Evolutionary conservation across 2,888 invertebrate species (phyloP).

Genomic region (Maniola hyperantus): DNA sequence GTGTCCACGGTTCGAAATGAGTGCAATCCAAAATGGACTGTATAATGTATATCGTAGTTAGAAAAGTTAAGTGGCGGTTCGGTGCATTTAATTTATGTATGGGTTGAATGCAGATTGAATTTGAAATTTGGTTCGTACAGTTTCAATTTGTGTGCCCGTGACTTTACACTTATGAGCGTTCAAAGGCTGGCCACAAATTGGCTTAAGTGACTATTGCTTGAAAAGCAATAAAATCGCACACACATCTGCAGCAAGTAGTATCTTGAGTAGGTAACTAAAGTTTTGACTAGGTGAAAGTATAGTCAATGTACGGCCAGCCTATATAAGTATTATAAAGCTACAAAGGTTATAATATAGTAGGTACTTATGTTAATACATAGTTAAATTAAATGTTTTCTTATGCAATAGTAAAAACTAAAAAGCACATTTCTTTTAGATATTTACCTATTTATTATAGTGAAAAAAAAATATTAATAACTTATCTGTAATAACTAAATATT

Average conservation of each 20-base stretch:
- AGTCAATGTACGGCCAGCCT: no score
- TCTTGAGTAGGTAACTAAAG: no score
- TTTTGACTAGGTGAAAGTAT: no score
- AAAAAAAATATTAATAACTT: constrained; percentile 3
- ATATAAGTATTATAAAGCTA: not conserved
- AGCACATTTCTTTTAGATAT: constrained; percentile 23
- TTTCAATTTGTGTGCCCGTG: constrained; percentile 29
- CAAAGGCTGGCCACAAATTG: not conserved
- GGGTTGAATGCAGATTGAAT: constrained; percentile 49
- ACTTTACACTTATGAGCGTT: constrained; percentile 13
- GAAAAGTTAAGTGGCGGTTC: constrained; percentile 75
- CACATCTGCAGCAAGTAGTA: no score
- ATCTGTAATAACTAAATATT: constrained; percentile 2
- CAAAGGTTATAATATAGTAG: constrained; percentile 2
- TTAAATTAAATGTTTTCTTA: constrained; percentile 21
- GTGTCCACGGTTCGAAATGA: constrained; percentile 46
- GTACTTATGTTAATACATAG: constrained; percentile 3
- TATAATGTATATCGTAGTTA: constrained; percentile 76
- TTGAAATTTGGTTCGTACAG: constrained; percentile 48
- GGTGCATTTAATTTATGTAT: constrained; percentile 78
- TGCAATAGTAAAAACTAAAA: constrained; percentile 13
- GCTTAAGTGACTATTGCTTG: not conserved
- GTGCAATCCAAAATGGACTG: constrained; percentile 72
- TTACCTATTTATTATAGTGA: constrained; percentile 8
- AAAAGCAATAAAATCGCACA: no score